Evolutionary conservation across 2,113 vertebrate genomes (phyloP).

Genomic region (Zonotrichia leucophrys): DNA sequence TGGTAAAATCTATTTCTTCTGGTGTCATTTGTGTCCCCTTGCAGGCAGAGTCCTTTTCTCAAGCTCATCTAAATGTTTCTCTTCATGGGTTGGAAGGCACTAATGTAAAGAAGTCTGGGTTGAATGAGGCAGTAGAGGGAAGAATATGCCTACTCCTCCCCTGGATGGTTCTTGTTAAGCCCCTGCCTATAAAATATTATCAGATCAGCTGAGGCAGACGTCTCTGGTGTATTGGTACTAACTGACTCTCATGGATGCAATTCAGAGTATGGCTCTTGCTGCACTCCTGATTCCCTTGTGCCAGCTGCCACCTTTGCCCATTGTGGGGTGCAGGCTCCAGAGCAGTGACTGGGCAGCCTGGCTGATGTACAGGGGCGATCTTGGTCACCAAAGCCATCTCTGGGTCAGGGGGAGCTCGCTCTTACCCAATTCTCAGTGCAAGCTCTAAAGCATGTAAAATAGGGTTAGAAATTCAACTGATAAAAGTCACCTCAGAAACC

Average conservation of each 20-base stretch:
- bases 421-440: neutral
- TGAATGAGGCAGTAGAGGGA: neutral
- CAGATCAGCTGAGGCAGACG: neutral
- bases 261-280: neutral
- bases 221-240: neutral
- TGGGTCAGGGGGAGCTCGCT: neutral
- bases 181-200: neutral
- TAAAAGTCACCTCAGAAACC: neutral
- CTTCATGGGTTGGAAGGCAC: neutral
- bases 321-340: neutral
- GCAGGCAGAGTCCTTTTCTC: neutral
- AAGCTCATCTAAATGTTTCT: neutral
- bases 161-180: neutral
- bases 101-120: neutral
- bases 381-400: neutral
- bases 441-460: neutral
- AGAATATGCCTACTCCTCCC: neutral
- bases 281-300: fast-evolving
- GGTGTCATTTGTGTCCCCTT: neutral
- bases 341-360: neutral
- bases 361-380: neutral
- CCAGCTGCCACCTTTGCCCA: neutral
- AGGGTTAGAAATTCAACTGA: neutral
- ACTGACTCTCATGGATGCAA: neutral
- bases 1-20: neutral